Percentiles rank a stretch among this genome's conserved stretches.
phyloP scores from a whole-genome alignment of 2,797 vertebrate genomes.

The Ptychobarbus kaznakovi region DNA sequence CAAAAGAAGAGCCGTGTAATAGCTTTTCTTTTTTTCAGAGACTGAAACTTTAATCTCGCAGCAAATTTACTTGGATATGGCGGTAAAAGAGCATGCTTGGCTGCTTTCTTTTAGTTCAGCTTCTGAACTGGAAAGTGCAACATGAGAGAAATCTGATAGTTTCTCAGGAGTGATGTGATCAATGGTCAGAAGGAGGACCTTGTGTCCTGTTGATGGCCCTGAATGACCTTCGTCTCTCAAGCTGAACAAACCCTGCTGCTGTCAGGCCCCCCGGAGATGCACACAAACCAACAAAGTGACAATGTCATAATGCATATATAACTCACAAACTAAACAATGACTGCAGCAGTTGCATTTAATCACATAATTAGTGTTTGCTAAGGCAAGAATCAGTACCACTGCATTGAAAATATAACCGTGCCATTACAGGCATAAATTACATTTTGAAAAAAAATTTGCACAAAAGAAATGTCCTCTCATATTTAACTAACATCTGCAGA shows the following conservation, averaged over 20 bases:
- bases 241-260: constrained; percentile 32
- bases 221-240: constrained; percentile 46
- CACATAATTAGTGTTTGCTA: background rate
- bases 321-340: background rate
- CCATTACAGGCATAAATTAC: background rate
- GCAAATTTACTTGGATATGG: constrained; percentile 75
- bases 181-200: constrained; percentile 56
- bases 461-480: background rate
- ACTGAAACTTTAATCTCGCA: constrained; percentile 69
- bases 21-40: constrained; percentile 62
- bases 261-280: constrained; percentile 9
- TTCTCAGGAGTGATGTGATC: constrained; percentile 68
- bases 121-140: constrained; percentile 73
- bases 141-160: constrained; percentile 69
- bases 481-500: background rate
- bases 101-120: constrained; percentile 75
- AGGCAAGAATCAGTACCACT: background rate
- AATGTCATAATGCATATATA: constrained; percentile 21
- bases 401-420: background rate
- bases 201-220: constrained; percentile 39
- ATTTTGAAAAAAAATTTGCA: background rate
- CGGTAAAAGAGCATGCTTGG: constrained; percentile 70
- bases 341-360: background rate
- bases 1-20: constrained; percentile 67
- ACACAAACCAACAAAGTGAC: background rate